Percentiles rank a stretch among this genome's conserved stretches.
Evolutionary conservation across 2,113 vertebrate genomes (phyloP).

Genomic region (Poecilia latipinna): DNA sequence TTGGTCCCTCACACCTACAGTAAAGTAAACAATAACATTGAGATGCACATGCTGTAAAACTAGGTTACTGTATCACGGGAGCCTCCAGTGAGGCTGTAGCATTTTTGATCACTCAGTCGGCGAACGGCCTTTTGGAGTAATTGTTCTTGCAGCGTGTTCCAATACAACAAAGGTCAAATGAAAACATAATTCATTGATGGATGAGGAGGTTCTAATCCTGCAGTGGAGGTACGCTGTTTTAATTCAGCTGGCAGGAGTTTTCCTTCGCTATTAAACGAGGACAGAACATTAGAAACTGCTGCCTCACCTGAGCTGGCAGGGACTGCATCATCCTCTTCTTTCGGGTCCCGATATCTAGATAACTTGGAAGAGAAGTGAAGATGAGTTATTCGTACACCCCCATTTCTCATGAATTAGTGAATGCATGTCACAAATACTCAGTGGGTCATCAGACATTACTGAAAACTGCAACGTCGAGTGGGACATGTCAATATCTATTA

Average conservation of each 20-base stretch:
- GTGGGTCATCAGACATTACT: not conserved
- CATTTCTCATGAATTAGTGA: not conserved
- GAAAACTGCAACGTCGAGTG: not conserved
- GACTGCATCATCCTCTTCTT: slow-evolving; percentile 86
- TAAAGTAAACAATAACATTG: not conserved
- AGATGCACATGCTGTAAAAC: not conserved
- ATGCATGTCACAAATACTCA: not conserved
- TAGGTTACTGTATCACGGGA: too few relatives aligned
- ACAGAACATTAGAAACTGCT: not conserved
- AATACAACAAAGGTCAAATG: not conserved
- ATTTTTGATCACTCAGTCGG: too few relatives aligned
- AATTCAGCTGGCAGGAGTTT: not conserved
- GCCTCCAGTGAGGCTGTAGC: too few relatives aligned
- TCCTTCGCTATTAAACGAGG: not conserved
- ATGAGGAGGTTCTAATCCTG: not conserved
- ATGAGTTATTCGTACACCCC: not conserved
- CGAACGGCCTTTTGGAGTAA: not conserved
- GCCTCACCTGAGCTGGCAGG: slow-evolving; percentile 81
- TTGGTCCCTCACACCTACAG: not conserved
- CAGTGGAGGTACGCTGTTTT: not conserved
- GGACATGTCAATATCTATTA: not conserved
- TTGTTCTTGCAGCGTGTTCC: not conserved
- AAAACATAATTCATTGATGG: not conserved
- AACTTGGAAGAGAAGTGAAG: slow-evolving; percentile 76
- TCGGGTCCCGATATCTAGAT: slow-evolving; percentile 88